Conservation (phyloP, 2,113 vertebrate genomes). For the Sinocyclocheilus anophthalmus region DNA sequence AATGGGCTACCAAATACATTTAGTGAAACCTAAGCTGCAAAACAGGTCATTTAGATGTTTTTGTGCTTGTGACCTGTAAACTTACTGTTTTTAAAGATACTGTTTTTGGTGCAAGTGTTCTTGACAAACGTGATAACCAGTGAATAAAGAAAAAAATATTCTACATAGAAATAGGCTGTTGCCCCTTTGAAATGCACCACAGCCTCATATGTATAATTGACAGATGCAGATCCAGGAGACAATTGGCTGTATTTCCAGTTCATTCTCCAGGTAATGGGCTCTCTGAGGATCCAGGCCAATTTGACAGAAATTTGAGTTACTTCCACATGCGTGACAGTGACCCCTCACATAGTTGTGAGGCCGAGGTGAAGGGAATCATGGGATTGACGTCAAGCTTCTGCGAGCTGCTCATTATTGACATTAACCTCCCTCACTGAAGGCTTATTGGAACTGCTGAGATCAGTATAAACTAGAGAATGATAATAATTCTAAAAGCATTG, state of each 20-base stretch:
- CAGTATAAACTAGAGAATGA: neutral
- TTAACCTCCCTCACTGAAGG: neutral
- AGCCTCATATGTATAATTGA: neutral
- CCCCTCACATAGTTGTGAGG: neutral
- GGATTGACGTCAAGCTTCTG: slow-evolving; percentile 3
- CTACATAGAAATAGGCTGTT: neutral
- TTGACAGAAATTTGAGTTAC: neutral
- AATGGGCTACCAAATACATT: too few species aligned
- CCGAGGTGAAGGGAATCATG: slow-evolving; percentile 8
- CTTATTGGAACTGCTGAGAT: neutral
- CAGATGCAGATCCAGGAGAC: neutral
- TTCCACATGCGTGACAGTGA: slow-evolving; percentile 1
- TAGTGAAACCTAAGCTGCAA: neutral
- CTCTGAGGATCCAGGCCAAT: neutral
- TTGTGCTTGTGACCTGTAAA: neutral
- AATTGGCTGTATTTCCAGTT: neutral
- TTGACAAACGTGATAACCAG: neutral
- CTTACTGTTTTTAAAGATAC: neutral
- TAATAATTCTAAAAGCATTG: neutral
- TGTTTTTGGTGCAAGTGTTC: neutral
- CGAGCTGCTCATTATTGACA: slow-evolving; percentile 6
- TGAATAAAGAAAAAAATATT: neutral
- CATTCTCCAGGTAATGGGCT: neutral
- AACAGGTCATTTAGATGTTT: neutral
- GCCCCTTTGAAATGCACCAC: neutral